These are phyloP conservation scores for Serinus canaria DNA, from an alignment of 2,113 vertebrate genomes.

Conservation along the genomic window DNA sequence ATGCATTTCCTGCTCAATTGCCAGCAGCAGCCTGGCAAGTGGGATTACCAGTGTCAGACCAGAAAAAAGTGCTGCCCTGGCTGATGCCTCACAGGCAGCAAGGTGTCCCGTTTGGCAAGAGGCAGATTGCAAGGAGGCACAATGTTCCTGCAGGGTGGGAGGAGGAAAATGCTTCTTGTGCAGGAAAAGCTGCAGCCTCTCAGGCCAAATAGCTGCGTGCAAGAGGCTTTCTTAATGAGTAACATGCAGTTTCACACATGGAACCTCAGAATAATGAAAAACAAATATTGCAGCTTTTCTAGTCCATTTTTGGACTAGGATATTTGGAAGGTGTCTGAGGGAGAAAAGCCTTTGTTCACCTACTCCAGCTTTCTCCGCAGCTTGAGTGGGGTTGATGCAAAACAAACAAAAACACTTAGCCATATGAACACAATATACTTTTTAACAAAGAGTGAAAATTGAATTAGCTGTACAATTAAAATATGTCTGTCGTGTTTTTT, in stretches of 20 bases:
- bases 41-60: neutral
- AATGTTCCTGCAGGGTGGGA: neutral
- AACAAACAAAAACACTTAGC: neutral
- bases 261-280: neutral
- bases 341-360: neutral
- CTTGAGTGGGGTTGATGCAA: neutral
- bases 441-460: neutral
- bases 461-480: neutral
- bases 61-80: neutral
- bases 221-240: fast-evolving
- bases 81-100: neutral
- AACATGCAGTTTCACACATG: neutral
- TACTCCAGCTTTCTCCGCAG: neutral
- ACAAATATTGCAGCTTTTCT: neutral
- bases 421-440: neutral
- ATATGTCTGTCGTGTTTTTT: neutral
- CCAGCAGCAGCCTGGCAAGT: neutral
- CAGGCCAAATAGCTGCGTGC: neutral
- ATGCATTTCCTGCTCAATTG: neutral
- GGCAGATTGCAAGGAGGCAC: neutral
- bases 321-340: neutral
- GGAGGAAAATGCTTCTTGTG: neutral
- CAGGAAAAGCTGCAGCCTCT: neutral
- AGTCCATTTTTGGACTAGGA: neutral
- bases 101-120: neutral